Percentiles rank a stretch among this genome's conserved stretches.
phyloP scores from a whole-genome alignment of 2,113 vertebrate genomes.

The Sphyrna mokarran region DNA sequence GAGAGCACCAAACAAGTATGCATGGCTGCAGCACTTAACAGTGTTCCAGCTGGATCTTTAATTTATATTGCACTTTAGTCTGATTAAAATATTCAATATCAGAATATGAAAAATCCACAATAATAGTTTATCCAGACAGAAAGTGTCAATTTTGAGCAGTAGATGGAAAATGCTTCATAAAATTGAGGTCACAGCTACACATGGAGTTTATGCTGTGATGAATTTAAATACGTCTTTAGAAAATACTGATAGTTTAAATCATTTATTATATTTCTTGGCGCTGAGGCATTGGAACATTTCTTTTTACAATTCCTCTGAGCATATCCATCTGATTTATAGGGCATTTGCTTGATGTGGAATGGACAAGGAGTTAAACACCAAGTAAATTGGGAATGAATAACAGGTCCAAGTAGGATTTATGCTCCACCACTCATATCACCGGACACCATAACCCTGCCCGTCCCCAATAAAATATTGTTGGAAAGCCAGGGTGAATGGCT shows the following conservation, averaged over 20 bases:
- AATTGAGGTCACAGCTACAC: not conserved
- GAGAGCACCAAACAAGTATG: not conserved
- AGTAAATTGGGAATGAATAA: not conserved
- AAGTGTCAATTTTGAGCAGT: not conserved
- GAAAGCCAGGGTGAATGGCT: not conserved
- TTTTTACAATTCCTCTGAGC: not conserved
- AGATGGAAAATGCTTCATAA: slow-evolving; percentile 24
- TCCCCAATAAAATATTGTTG: too few species aligned
- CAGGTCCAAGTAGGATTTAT: not conserved
- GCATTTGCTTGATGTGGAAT: not conserved
- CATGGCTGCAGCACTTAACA: not conserved
- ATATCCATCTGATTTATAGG: not conserved
- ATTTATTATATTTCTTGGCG: slow-evolving; percentile 6
- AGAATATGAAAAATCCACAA: not conserved
- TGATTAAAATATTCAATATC: not conserved
- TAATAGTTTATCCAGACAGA: not conserved
- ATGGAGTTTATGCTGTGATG: not conserved
- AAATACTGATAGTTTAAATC: not conserved
- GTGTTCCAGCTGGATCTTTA: not conserved
- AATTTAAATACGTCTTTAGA: not conserved
- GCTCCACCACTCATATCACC: not conserved
- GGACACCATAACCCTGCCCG: not conserved
- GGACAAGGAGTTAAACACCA: not conserved
- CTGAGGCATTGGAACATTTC: not conserved
- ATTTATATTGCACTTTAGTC: too few species aligned